Evolutionary conservation across 2,888 invertebrate genomes (phyloP).

Genomic region (Tetramorium bicarinatum): DNA sequence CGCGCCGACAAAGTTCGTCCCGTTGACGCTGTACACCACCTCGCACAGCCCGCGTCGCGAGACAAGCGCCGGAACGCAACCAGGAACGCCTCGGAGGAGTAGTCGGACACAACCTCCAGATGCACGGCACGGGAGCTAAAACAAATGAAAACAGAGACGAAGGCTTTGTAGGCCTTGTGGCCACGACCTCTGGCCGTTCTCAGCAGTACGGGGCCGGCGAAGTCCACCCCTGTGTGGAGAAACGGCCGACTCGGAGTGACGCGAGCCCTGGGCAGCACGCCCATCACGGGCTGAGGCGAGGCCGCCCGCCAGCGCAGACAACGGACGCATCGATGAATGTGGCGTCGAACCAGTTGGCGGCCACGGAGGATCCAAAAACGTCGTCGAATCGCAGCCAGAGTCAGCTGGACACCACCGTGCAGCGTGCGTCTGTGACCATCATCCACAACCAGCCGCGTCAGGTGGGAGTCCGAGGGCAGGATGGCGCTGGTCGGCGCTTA

Average conservation of each 20-base stretch:
- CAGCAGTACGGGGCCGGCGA: not conserved
- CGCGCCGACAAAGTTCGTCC: not conserved
- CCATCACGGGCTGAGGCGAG: not conserved
- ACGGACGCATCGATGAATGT: no score
- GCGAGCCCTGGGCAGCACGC: not conserved
- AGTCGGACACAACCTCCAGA: not conserved
- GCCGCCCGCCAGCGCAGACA: not conserved
- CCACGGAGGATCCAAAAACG: no score
- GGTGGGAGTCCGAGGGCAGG: no score
- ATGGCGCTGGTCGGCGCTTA: no score
- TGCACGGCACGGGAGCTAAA: not conserved
- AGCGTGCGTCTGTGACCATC: no score
- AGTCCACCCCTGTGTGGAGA: not conserved
- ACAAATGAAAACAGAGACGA: not conserved
- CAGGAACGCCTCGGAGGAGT: not conserved
- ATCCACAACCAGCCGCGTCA: no score
- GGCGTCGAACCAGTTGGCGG: no score
- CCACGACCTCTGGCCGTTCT: not conserved
- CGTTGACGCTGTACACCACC: not conserved
- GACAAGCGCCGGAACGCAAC: not conserved
- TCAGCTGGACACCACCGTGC: no score
- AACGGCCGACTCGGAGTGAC: not conserved
- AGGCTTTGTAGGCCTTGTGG: not conserved
- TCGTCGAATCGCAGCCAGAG: no score
- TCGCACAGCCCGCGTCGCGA: not conserved